phyloP scores from a whole-genome alignment of 2,797 vertebrate genomes.

The Tolypeutes matacus region DNA sequence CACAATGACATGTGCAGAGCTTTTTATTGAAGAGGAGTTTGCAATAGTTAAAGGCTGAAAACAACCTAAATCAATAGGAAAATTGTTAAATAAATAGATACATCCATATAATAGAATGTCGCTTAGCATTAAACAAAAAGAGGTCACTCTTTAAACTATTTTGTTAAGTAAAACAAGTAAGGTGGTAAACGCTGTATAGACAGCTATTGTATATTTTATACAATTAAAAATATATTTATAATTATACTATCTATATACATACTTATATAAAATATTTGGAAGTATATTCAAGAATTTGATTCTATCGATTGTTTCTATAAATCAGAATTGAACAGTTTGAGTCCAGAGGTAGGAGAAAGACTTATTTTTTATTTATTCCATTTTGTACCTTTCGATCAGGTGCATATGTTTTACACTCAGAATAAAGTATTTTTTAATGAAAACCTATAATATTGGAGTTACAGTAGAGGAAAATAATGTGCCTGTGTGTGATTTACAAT shows the following conservation, averaged over 20 bases:
- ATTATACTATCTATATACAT: neutral
- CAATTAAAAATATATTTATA: neutral
- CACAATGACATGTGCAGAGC: neutral
- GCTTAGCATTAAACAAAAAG: neutral
- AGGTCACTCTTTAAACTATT: neutral
- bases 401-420: neutral
- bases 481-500: neutral
- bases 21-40: conserved; percentile 14
- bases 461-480: neutral
- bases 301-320: neutral
- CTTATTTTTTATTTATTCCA: neutral
- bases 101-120: neutral
- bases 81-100: neutral
- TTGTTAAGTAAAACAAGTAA: neutral
- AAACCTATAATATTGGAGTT: neutral
- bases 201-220: neutral
- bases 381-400: conserved; percentile 3
- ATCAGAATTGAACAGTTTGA: neutral
- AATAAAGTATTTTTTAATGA: conserved; percentile 3
- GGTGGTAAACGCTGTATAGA: neutral
- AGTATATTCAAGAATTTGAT: neutral
- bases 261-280: neutral
- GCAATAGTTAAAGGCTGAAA: neutral
- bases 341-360: neutral
- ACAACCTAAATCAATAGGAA: neutral